Percentiles rank a stretch among this genome's conserved stretches.
These are phyloP conservation scores for Drosophila micromelanica DNA, from an alignment of 1,140 invertebrate species.

Conservation along the genomic window DNA sequence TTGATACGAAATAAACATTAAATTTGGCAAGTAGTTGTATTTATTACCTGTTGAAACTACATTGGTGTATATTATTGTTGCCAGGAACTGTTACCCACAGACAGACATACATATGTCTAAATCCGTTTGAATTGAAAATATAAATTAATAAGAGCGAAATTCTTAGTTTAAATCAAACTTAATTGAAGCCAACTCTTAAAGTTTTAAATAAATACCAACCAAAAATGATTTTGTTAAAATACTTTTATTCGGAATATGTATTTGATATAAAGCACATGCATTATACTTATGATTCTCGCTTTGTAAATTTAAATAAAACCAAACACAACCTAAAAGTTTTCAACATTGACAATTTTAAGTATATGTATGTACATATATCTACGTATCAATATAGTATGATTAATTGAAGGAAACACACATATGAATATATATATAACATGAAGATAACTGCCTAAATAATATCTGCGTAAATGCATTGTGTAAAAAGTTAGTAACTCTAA, in stretches of 20 bases:
- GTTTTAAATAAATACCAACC: too few species aligned
- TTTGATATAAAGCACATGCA: slow-evolving; percentile 28
- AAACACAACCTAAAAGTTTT: slow-evolving; percentile 62
- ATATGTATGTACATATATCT: background rate
- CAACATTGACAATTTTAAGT: slow-evolving; percentile 13
- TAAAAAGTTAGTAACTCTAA: slow-evolving; percentile 19
- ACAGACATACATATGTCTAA: too few species aligned
- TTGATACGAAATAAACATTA: too few species aligned
- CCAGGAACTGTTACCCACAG: too few species aligned
- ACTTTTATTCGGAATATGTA: slow-evolving; percentile 48
- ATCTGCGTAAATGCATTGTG: slow-evolving; percentile 46
- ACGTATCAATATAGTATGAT: slow-evolving; percentile 8
- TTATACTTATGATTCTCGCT: slow-evolving; percentile 3
- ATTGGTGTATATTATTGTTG: too few species aligned
- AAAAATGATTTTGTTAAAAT: slow-evolving; percentile 28
- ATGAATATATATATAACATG: slow-evolving; percentile 7
- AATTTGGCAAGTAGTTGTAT: too few species aligned
- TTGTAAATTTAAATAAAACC: slow-evolving; percentile 26
- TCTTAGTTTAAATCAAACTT: too few species aligned
- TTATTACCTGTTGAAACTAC: too few species aligned
- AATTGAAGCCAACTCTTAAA: too few species aligned
- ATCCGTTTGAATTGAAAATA: too few species aligned
- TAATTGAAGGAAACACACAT: background rate
- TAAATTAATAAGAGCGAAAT: too few species aligned
- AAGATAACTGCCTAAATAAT: slow-evolving; percentile 15